Evolutionary conservation across 2,113 vertebrate species (phyloP), one percentile per base, ranked within the genome.

Genomic region (Anarhynchus alexandrinus): DNA sequence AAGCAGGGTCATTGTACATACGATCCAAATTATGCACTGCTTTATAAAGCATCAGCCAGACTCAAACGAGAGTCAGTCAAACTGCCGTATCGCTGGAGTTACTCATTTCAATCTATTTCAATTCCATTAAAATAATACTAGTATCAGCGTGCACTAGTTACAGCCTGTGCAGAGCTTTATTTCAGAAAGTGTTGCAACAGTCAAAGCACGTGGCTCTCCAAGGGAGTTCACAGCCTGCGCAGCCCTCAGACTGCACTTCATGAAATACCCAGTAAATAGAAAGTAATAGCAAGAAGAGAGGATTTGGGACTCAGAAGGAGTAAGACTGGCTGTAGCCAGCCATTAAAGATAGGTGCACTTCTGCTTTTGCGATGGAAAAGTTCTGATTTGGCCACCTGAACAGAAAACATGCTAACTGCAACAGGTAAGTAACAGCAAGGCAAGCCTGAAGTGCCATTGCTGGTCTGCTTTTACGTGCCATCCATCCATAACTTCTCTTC

Each of bases 121-220:
- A 51, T 26, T 38, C 62, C 45, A 77, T 42, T 88, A 45, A 86
- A 90, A 52, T 40, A 86, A 20, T n/a, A 67, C 7, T 9, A 61
- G 15, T 49, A 62, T 42, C 34, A 5, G 22, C 2, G 3, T 32
- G 70, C 66, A 72, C 36, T 32, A 42, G 74, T 62, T 80, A 49
- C 10, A 93, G 54, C 32, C 71, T 58, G 15, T 34, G 38, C 47
- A 3, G 2, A 69, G 34, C 43, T 93, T 65, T 42, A 65, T 54
- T 86, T 73, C 80, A 65, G 18, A 23, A 90, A 67, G 26, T 2
- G 2, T 11, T 70, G 76, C 40, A 62, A 29, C 6, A n/a, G 54
- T 49, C 43, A 67, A 76, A 69, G 7, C 0, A 1, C 0, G 0
- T 38, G 36, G 40, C 8, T 88, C 20, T 83, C 67, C 49, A 64